These are phyloP conservation scores for Dasypus novemcinctus DNA, from an alignment of 2,113 vertebrate genomes.

Conservation along the genomic window DNA sequence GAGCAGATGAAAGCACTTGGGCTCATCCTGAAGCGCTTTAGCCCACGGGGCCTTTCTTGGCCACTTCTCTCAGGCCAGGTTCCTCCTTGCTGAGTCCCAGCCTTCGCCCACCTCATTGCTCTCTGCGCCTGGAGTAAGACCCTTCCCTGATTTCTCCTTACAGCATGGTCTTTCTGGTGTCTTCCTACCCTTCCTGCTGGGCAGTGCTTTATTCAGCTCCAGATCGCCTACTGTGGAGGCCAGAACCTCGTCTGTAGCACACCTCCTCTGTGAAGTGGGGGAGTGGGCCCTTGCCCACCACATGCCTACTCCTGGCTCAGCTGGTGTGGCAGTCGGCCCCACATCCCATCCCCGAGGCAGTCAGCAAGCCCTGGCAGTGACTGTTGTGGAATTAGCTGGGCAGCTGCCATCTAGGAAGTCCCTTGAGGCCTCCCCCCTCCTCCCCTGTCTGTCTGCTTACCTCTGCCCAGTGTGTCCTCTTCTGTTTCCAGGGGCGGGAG, in stretches of 20 bases:
- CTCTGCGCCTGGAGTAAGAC: background rate
- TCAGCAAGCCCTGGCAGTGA: background rate
- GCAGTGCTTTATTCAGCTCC: background rate
- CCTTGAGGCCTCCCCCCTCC: background rate
- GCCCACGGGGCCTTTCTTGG: background rate
- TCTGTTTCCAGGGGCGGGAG: conserved; percentile 88
- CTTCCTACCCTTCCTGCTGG: background rate
- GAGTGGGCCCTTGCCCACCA: no score
- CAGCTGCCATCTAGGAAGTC: background rate
- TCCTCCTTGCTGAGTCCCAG: background rate
- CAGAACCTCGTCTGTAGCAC: background rate
- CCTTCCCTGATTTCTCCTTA: background rate
- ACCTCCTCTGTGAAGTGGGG: background rate
- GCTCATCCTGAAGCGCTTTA: background rate
- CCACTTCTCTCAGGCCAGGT: background rate
- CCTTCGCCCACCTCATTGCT: fast-evolving
- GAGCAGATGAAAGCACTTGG: background rate
- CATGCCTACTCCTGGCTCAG: background rate
- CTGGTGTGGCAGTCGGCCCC: background rate
- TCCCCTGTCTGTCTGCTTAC: background rate
- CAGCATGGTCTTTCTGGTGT: background rate
- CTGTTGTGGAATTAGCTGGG: background rate
- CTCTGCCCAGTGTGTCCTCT: background rate
- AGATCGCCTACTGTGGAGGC: background rate
- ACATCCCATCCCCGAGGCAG: background rate